Base-by-base conservation (phyloP, 2,797 vertebrate genomes). In the Pteronotus mesoamericanus region DNA sequence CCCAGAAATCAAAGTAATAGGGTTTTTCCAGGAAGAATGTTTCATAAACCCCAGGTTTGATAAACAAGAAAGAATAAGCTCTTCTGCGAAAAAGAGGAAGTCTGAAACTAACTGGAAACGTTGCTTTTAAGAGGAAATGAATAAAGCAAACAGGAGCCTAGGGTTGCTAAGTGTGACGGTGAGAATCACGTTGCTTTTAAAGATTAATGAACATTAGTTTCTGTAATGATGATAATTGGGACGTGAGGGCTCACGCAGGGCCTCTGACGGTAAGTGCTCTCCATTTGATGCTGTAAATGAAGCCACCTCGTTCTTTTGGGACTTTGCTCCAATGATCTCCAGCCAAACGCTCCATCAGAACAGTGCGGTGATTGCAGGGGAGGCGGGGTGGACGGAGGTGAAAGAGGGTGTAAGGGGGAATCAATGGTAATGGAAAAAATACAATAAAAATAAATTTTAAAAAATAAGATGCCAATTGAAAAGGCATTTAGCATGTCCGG, bases 131-230 rank as follows among this genome's bases (percentile, higher is more conserved):
- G 72, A 80, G 71, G 78, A 97, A 94, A 89, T 48, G 21, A 88
- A 86, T 80, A 87, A 83, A 95, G 14, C 37, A 71, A 90, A 80
- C 5, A 21, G 82, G 39, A 93, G 46, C 22, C 22, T 72, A 22
- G 12, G 21, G 66, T 94, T 89, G 44, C 51, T 79, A 89, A 89
- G 59, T 79, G 32, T 89, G 39, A 92, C 72, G 59, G 39, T 44
- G 18, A 91, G 87, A 85, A 95, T 79, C 44, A 22, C 24, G 93
- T 72, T 15, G 32, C 4, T 32, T 84, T 96, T 84, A 97, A 94
- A 95, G 77, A 92, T 92, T 77, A 89, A 95, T 93, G 89, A 93
- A 72, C 66, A 85, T 72, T 84, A 87, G 93, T 74, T 86, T 95
- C 69, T 80, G 29, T 94, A 83, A 78, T 71, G 84, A 87, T 72